Evolutionary conservation across 2,113 vertebrate species (phyloP).

Genomic region (Pygoscelis antarcticus): DNA sequence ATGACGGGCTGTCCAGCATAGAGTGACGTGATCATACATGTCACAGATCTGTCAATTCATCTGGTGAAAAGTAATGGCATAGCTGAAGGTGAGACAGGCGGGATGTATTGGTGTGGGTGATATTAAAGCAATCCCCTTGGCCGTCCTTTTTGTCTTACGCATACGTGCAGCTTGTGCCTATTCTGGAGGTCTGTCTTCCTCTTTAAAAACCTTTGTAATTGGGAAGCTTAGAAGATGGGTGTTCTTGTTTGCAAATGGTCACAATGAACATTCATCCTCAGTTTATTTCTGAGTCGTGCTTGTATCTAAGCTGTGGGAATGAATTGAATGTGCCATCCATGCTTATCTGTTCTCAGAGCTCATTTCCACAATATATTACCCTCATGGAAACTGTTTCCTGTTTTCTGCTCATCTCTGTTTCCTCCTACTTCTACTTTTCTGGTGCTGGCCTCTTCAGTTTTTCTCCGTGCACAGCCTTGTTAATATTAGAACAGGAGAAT

Average conservation of each 20-base stretch:
- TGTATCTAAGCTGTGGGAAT: conserved; percentile 24
- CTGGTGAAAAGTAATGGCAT: rapidly evolving
- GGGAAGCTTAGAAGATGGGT: background rate
- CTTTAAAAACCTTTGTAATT: background rate
- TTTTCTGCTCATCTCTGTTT: background rate
- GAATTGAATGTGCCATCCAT: background rate
- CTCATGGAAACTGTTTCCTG: conserved; percentile 23
- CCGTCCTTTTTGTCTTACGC: background rate
- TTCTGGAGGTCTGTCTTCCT: background rate
- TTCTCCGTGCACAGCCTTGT: background rate
- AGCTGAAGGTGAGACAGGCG: background rate
- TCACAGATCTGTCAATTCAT: background rate
- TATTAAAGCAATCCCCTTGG: background rate
- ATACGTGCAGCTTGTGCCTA: rapidly evolving
- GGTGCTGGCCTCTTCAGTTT: background rate
- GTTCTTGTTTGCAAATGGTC: background rate
- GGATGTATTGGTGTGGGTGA: background rate
- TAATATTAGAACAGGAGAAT: background rate
- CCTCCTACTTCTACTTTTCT: background rate
- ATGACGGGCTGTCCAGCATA: background rate
- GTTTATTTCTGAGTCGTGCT: conserved; percentile 19
- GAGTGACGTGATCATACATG: background rate
- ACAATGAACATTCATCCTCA: background rate
- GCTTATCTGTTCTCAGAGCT: conserved; percentile 1
- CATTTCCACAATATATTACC: background rate